Base-by-base conservation (phyloP, 2,113 vertebrate species). In the Polyodon spathula region DNA sequence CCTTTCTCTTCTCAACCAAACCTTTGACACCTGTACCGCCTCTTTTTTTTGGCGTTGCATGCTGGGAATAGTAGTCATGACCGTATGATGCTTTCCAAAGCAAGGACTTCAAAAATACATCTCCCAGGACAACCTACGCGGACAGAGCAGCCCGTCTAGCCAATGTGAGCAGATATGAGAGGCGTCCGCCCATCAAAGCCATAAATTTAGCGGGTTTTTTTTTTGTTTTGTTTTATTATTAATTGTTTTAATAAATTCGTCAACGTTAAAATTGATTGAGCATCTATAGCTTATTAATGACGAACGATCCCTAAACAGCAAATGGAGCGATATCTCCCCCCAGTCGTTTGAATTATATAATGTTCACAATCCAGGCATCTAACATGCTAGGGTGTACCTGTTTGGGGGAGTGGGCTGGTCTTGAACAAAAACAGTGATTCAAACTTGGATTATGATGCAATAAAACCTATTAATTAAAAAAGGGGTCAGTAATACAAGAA, bases 131-230 rank as follows among this genome's bases (percentile, higher is more conserved):
- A 63, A 79, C 81, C 71, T 68, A 78, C 85, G 82, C 78, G 74
- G 54, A n/a, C 63, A 67, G 76, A 62, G 74, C 71, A 27, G 27
- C 27, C 27, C 27, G 68, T 64, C 70, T 76, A 68, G 81, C 82
- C 84, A 84, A 86, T 88, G 82, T 86, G 84, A 86, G 86, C 84
- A 84, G 71, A 80, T 82, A 81, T 84, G 86, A 82, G 86, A 85
- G 77, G 72, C 68, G 64, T 84, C 84, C 84, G 83, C 85, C 84
- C 84, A 87, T 79, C 82, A 84, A 81, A 84, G 79, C 78, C 77
- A 80, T 76, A 74, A 74, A 77, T 27, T 27, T 27, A 27, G 27
- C 27, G 27, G 74, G 74, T 78, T 74, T 77, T 67, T 68, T 67
- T 71, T 66, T 73, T 77, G 78, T 74, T 73, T 62, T 69, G 76